phyloP scores from a whole-genome alignment of 2,113 vertebrate genomes.

The Daubentonia madagascariensis region DNA sequence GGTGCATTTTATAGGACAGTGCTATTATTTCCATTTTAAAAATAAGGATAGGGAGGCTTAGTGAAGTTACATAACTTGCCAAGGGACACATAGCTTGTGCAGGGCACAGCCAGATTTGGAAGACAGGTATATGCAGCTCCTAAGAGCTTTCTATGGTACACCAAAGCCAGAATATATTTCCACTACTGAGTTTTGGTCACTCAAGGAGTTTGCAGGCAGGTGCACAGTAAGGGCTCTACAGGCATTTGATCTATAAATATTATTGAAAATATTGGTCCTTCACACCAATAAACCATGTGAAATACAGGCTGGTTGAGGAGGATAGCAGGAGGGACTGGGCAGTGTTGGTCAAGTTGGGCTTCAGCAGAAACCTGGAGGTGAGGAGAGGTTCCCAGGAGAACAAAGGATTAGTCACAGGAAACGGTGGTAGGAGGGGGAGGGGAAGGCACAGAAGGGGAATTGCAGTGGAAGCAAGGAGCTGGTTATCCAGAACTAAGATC shows the following conservation, averaged over 20 bases:
- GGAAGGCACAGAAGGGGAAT: neutral
- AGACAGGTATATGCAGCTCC: neutral
- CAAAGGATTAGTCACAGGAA: slow-evolving; percentile 39
- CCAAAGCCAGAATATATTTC: neutral
- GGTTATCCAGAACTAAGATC: neutral
- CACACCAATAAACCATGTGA: neutral
- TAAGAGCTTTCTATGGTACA: neutral
- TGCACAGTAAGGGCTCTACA: neutral
- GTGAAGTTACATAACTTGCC: neutral
- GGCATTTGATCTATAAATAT: neutral
- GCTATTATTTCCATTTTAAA: neutral
- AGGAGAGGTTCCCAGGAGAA: neutral
- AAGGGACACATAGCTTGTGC: neutral
- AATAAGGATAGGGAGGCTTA: neutral
- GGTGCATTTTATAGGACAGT: neutral
- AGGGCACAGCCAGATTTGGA: neutral
- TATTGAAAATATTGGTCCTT: neutral
- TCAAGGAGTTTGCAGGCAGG: neutral
- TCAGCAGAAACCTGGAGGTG: neutral
- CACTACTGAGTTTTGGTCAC: neutral
- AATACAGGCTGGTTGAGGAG: neutral
- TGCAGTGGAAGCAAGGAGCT: neutral
- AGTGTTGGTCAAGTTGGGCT: neutral
- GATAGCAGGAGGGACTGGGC: neutral
- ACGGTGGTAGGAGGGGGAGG: neutral